phyloP scores from a whole-genome alignment of 2,888 invertebrate species.

The Fabriciana adippe region DNA sequence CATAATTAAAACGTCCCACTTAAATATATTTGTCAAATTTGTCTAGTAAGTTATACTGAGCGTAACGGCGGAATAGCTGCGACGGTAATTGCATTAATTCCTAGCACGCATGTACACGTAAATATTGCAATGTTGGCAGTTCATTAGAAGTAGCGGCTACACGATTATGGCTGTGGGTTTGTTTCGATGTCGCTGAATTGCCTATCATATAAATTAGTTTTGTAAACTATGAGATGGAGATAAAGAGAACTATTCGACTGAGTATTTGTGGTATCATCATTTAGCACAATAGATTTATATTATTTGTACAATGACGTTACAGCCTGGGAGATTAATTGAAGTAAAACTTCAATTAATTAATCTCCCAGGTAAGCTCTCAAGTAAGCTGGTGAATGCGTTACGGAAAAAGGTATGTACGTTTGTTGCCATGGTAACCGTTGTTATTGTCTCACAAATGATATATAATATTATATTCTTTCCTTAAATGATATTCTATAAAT shows the following conservation, averaged over 20 bases:
- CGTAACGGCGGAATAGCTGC: slow-evolving; percentile 29
- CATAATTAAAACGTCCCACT: slow-evolving; percentile 13
- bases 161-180: slow-evolving; percentile 19
- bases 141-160: slow-evolving; percentile 31
- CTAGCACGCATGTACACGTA: slow-evolving; percentile 37
- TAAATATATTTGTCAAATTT: slow-evolving; percentile 29
- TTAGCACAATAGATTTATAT: neutral
- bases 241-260: neutral
- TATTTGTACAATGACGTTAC: neutral
- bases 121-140: slow-evolving; percentile 36
- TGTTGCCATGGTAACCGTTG: no score
- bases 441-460: no score
- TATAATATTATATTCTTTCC: no score
- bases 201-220: slow-evolving; percentile 5
- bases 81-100: slow-evolving; percentile 38
- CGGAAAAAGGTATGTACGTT: no score
- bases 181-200: neutral
- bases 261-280: neutral
- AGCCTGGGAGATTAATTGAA: no score
- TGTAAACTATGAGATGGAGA: neutral
- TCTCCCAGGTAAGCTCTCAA: no score
- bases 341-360: no score
- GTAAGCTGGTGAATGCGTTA: no score
- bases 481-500: no score
- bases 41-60: slow-evolving; percentile 24